Conservation (phyloP, 1,140 invertebrate genomes). For the Campoletis sonorensis region DNA sequence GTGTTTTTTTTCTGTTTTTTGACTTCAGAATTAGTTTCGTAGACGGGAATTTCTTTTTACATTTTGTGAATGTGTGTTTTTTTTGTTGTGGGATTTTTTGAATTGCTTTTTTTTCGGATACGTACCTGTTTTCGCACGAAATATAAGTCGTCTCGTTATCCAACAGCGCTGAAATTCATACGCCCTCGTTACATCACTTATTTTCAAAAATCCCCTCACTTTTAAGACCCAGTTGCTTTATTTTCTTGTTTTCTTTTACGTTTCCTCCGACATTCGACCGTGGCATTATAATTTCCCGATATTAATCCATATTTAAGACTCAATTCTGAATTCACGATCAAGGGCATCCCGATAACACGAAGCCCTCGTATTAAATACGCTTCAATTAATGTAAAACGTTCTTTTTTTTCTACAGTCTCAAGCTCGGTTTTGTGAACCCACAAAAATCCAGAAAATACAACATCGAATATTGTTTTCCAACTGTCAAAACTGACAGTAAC, state of each 20-base stretch:
- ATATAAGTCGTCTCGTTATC: conserved; percentile 71
- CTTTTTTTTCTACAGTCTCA: no score
- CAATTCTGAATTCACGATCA: neutral
- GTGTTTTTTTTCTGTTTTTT: conserved; percentile 74
- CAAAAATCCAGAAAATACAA: no score
- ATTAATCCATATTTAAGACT: neutral
- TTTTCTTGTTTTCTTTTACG: no score
- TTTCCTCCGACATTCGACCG: conserved; percentile 24
- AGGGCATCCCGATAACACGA: no score
- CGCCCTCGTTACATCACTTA: conserved; percentile 46
- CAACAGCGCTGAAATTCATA: conserved; percentile 72
- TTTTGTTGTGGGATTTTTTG: conserved; percentile 2
- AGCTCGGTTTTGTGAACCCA: no score
- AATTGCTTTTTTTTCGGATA: no score
- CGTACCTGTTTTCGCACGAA: conserved; percentile 70
- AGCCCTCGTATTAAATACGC: no score
- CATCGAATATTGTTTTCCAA: no score
- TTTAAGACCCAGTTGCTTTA: conserved; percentile 1
- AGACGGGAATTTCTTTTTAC: conserved; percentile 21
- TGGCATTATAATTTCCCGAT: neutral
- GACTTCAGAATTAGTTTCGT: conserved; percentile 54
- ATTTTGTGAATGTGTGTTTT: neutral
- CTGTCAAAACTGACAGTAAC: no score
- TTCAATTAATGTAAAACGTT: no score
- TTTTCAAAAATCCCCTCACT: neutral